Evolutionary conservation across 2,888 invertebrate species (phyloP), one percentile per base, ranked within the genome.

Genomic region (Luffia ferchaultella): DNA sequence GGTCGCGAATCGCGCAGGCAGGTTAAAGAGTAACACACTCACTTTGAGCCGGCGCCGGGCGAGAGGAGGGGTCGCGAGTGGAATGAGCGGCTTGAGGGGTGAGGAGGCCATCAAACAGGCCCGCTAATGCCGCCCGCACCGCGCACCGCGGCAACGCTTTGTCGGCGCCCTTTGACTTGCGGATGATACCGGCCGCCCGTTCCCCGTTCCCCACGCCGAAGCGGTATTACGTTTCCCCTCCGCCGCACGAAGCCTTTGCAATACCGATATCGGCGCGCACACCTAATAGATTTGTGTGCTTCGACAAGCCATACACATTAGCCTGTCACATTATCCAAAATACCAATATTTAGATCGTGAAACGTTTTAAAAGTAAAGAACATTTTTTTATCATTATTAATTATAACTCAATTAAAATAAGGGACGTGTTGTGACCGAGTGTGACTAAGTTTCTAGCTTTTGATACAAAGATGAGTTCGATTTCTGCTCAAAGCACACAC

Each of bases 1-100:
- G 79, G 77, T 82, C 79, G 82, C 82, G 80, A 78, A 76, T 83
- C 78, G 80, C 75, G 73, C 79, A 82, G 82, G 73, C 79, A 82
- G 82, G 83, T 82, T 82, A 83, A 82, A 82, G 80, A 82, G 82
- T 83, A 82, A 83, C 82, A 82, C 80, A 80, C 82, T 80, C 79
- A 73, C 83, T 82, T 79, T 80, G 82, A 76, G 73, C 56, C 56
- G 50, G 61, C 65, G 63, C 62, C 50, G 56, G 58, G 12, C 2
- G 61, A 62, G 63, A 60, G 53, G 53, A 52, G 75, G 76, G 78
- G 76, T 57, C 75, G 73, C 48, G 5, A 12, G 5, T 3, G 30
- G 30, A 71, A 59, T 73, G 76, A 67, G 77, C 77, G 76, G 77
- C 60, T 48, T 54, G 56, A 58, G 51, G 63, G 70, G 73, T 52